Evolutionary conservation across 2,888 invertebrate species (phyloP).

Genomic region (Aporophyla lueneburgensis): DNA sequence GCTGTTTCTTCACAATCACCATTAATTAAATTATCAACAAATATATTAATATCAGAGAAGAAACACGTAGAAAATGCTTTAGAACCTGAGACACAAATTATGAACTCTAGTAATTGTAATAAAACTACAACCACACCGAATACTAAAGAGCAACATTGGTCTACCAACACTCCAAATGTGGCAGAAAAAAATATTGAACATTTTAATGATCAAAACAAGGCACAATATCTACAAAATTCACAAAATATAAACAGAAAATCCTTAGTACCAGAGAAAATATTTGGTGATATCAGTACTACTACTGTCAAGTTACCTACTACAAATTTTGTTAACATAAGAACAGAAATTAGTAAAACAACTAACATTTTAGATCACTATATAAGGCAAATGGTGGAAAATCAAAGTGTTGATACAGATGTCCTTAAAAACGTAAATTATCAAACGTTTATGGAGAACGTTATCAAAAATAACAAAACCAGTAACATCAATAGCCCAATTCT

Average conservation of each 20-base stretch:
- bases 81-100: slow-evolving; percentile 8
- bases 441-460: neutral
- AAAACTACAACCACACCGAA: neutral
- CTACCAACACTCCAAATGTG: neutral
- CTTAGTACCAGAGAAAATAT: neutral
- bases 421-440: neutral
- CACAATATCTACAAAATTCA: neutral
- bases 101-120: neutral
- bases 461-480: neutral
- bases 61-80: neutral
- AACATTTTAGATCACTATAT: slow-evolving; percentile 23
- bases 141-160: neutral
- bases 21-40: neutral
- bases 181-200: neutral
- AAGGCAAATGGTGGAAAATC: neutral
- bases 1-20: neutral
- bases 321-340: neutral
- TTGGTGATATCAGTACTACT: neutral
- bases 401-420: neutral
- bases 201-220: neutral
- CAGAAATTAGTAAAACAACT: slow-evolving; percentile 7
- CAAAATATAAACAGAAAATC: neutral
- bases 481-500: neutral
- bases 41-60: neutral
- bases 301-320: neutral